These are phyloP conservation scores for Petrophora chlorosata DNA, from an alignment of 2,888 invertebrate genomes.

Conservation along the genomic window DNA sequence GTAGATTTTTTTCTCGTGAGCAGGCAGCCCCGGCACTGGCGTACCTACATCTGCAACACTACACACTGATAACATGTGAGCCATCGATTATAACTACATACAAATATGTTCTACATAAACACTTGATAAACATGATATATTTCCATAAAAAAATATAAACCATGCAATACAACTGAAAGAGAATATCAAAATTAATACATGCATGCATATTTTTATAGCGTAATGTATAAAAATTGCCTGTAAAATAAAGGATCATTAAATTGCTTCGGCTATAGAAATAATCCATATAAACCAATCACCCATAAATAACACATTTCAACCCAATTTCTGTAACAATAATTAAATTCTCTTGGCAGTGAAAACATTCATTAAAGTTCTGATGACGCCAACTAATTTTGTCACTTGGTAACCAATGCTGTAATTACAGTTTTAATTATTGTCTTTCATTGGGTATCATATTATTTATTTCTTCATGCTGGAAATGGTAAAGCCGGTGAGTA, in stretches of 20 bases:
- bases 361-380: background rate
- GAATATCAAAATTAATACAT: conserved; percentile 41
- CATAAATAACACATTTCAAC: background rate
- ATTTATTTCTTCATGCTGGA: too few species aligned
- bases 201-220: conserved; percentile 19
- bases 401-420: too few species aligned
- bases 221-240: conserved; percentile 47
- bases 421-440: too few species aligned
- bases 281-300: conserved; percentile 21
- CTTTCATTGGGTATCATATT: too few species aligned
- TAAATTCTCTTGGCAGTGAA: too few species aligned
- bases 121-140: conserved; percentile 34
- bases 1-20: conserved; percentile 46
- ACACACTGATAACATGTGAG: conserved; percentile 65
- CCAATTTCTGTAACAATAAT: conserved; percentile 3
- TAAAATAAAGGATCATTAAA: conserved; percentile 53
- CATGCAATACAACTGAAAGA: conserved; percentile 65
- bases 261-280: conserved; percentile 40
- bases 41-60: conserved; percentile 79
- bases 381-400: background rate
- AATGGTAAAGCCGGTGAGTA: too few species aligned
- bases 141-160: conserved; percentile 26
- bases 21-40: conserved; percentile 66
- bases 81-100: conserved; percentile 29
- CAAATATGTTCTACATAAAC: conserved; percentile 34